phyloP scores from a whole-genome alignment of 2,888 invertebrate species.

The Lymantria dispar region DNA sequence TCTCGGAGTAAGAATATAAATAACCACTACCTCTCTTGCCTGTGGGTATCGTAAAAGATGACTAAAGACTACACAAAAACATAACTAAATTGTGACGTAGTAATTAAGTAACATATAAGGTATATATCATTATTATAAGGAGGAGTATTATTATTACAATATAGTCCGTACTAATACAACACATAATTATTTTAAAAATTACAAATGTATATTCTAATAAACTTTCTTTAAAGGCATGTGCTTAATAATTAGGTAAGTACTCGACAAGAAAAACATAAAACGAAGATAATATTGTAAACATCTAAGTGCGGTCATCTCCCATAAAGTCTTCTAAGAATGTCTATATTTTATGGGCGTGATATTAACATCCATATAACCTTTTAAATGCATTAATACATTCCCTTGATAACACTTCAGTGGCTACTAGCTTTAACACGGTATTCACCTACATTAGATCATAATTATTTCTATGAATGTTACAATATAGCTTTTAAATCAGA shows the following conservation, averaged over 20 bases:
- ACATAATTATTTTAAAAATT: background rate
- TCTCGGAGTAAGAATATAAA: no score
- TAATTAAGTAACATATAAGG: no score
- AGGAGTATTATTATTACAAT: no score
- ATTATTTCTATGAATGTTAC: no score
- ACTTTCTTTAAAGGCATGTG: background rate
- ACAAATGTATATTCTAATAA: background rate
- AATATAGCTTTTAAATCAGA: no score
- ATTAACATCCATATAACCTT: constrained; percentile 64
- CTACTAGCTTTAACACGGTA: constrained; percentile 51
- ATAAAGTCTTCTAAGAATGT: constrained; percentile 31
- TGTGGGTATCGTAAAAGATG: no score
- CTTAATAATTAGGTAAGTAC: constrained; percentile 1
- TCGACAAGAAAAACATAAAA: constrained; percentile 16
- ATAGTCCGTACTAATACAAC: no score
- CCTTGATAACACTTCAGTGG: constrained; percentile 51
- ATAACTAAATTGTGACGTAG: no score
- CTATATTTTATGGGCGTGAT: constrained; percentile 55
- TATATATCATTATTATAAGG: no score
- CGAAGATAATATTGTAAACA: constrained; percentile 18
- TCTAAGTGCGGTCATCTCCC: constrained; percentile 32
- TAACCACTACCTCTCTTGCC: no score
- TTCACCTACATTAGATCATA: no score
- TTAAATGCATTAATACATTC: constrained; percentile 72
- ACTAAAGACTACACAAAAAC: no score